Conservation (phyloP, 64 coral and sea anemone species). For the Pocillopora verrucosa region DNA sequence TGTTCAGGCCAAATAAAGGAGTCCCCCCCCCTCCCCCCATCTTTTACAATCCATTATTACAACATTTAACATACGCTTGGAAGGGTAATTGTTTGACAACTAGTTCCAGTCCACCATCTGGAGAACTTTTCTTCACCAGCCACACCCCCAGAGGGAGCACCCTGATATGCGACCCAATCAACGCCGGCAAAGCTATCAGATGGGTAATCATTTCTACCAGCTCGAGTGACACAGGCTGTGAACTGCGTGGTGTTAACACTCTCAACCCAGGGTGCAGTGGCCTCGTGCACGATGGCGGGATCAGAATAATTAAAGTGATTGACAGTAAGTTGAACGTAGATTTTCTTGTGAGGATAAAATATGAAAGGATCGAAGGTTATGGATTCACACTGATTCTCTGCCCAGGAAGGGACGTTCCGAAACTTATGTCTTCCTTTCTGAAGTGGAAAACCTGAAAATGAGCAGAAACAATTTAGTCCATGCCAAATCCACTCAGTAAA, state of each 20-base stretch:
- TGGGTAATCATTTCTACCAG: slow-evolving; percentile 20
- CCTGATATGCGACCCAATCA: slow-evolving; percentile 57
- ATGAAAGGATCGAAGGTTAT: slow-evolving; percentile 34
- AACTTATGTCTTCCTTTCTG: slow-evolving; percentile 21
- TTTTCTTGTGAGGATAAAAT: slow-evolving; percentile 62
- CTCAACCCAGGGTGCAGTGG: slow-evolving; percentile 59
- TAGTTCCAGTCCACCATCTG: slow-evolving; percentile 39
- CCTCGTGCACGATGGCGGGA: slow-evolving; percentile 32
- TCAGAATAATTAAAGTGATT: slow-evolving; percentile 43
- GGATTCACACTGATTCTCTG: slow-evolving; percentile 12
- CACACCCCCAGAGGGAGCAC: slow-evolving; percentile 23
- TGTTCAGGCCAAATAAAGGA: too few relatives aligned
- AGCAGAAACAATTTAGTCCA: too few relatives aligned
- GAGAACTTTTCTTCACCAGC: background rate
- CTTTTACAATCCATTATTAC: too few relatives aligned
- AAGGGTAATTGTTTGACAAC: background rate
- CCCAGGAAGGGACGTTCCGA: background rate
- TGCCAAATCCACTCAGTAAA: too few relatives aligned
- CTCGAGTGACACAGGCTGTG: too few relatives aligned
- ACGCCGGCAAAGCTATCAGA: slow-evolving; percentile 9
- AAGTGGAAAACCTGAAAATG: slow-evolving; percentile 45
- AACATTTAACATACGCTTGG: background rate
- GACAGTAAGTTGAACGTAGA: slow-evolving; percentile 56
- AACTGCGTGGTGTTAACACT: slow-evolving; percentile 18
- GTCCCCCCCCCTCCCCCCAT: too few relatives aligned